A percentile compares a stretch with the other conserved stretches of the same genome.
These are phyloP conservation scores for Lasiurus cinereus DNA, from an alignment of 2,113 vertebrate genomes.

Conservation along the genomic window DNA sequence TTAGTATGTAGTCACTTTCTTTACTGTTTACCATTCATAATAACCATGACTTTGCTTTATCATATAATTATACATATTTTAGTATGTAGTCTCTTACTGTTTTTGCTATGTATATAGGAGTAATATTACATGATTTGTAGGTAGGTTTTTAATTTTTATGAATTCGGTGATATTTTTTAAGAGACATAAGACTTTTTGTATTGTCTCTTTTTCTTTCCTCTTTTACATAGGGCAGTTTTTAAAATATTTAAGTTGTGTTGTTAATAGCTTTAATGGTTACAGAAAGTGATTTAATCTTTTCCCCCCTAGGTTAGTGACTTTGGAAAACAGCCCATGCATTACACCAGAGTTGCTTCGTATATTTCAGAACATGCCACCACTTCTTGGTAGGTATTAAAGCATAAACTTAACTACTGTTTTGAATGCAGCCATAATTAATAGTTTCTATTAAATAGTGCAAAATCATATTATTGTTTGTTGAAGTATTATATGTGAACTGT, in stretches of 20 bases:
- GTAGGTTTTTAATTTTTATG: not conserved
- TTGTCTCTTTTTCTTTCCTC: not conserved
- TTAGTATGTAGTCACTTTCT: conserved; percentile 27
- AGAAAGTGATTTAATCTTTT: conserved; percentile 22
- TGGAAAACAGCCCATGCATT: conserved; percentile 96
- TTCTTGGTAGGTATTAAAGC: conserved; percentile 92
- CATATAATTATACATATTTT: conserved; percentile 11
- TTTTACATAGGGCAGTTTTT: not conserved
- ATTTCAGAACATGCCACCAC: conserved; percentile 98
- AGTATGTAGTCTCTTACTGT: not conserved
- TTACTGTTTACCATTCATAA: not conserved
- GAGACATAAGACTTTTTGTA: not conserved
- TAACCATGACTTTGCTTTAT: conserved; percentile 15
- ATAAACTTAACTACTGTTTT: not conserved
- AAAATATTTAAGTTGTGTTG: conserved; percentile 1
- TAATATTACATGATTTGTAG: not conserved
- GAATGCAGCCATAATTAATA: not conserved
- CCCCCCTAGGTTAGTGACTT: conserved; percentile 94
- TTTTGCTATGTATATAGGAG: not conserved
- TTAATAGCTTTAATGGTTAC: not conserved
- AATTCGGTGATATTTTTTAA: not conserved
- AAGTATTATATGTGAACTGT: not conserved
- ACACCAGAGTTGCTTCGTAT: conserved; percentile 95
- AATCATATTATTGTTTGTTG: conserved; percentile 13
- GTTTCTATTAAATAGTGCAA: conserved; percentile 44